Base-by-base conservation (phyloP, 2,797 vertebrate species). In the Argyrosomus regius region DNA sequence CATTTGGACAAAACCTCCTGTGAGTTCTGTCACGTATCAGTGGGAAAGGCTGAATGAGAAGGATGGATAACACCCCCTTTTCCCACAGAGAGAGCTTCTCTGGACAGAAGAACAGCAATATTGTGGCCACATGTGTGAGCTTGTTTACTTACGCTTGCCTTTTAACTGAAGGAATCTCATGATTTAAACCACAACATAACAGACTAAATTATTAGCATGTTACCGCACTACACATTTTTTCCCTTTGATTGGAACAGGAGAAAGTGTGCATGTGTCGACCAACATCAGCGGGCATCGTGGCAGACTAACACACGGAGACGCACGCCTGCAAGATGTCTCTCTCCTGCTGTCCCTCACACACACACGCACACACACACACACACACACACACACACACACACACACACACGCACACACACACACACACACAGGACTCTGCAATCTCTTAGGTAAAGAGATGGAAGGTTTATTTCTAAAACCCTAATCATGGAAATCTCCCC, bases 51-150 rank as follows among this genome's bases (percentile, higher is more conserved):
- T 72, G 57, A 83, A 76, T 78, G 78, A 67, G 76, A 80, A 80
- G 64, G 71, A 85, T 80, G 84, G 69, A 86, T 72, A 89, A 76
- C 65, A 75, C 58, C 75, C 49, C 48, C 18, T 79, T 83, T 89
- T 78, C 75, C 84, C 84, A 88, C 68, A 79, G 63, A 88, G 54
- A 80, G 64, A 86, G 69, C 75, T 64, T 89, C 70, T 86, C 81
- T 83, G 89, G 84, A 87, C 85, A 85, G 72, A 90, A 65, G 58
- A 83, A 79, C 78, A 74, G 78, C 89, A 94, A 93, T 94, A 84
- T 93, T 93, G 92, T 68, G 80, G 88, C 92, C 94, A 94, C 91
- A 94, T 94, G 94, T 93, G 89, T 89, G 81, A 92, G 92, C 88
- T 87, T 94, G 92, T 95, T 95, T 93, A 93, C 91, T 93, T 92